These are phyloP conservation scores for Lasioglossum baleicum DNA, from an alignment of 1,140 invertebrate genomes.

Conservation along the genomic window DNA sequence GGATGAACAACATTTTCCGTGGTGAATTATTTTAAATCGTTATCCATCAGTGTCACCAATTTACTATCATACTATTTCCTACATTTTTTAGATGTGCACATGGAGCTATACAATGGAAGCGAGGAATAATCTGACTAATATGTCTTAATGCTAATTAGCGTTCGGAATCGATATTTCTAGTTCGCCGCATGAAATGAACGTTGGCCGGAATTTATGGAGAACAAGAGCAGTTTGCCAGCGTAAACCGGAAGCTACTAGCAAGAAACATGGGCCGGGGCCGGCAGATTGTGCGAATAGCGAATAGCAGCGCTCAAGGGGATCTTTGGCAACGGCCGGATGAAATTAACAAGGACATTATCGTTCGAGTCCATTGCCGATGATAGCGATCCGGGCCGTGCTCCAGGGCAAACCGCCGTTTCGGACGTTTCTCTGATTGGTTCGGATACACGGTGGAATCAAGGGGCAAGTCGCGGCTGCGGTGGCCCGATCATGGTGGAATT, in stretches of 20 bases:
- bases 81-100: no score
- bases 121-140: no score
- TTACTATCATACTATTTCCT: no score
- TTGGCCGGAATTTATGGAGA: not conserved
- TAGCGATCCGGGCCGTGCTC: slow-evolving; percentile 55
- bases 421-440: slow-evolving; percentile 62
- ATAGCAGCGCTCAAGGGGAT: not conserved
- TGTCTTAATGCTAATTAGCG: not conserved
- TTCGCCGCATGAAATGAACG: not conserved
- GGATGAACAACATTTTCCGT: no score
- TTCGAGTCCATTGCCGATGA: slow-evolving; percentile 62
- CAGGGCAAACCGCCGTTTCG: slow-evolving; percentile 59
- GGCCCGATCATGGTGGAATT: slow-evolving; percentile 55
- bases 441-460: slow-evolving; percentile 33
- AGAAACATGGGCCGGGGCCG: not conserved
- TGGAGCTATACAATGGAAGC: no score
- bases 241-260: not conserved
- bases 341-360: slow-evolving; percentile 45
- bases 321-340: not conserved
- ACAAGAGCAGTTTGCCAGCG: not conserved
- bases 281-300: not conserved
- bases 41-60: no score
- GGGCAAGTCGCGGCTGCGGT: slow-evolving; percentile 51
- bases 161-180: not conserved
- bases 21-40: no score